Percentiles rank a stretch among this genome's conserved stretches.
Evolutionary conservation across 2,797 vertebrate species (phyloP).

Genomic region (Danio tinwini): DNA sequence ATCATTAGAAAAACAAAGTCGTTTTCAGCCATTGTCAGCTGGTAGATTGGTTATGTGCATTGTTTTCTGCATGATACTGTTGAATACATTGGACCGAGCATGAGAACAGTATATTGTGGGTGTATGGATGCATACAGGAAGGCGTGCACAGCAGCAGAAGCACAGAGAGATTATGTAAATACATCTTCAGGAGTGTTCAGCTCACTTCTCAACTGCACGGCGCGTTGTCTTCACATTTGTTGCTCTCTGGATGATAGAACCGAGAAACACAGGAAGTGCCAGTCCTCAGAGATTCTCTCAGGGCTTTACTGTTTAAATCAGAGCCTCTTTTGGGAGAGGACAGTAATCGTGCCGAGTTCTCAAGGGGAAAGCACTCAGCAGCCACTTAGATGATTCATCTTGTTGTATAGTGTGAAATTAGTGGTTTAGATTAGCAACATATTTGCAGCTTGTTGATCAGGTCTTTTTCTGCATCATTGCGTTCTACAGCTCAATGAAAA

Average conservation of each 20-base stretch:
- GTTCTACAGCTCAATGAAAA: background rate
- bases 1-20: too few species aligned
- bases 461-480: background rate
- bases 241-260: conserved; percentile 1
- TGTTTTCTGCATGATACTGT: background rate
- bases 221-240: background rate
- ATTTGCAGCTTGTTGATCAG: conserved; percentile 14
- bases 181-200: conserved; percentile 35
- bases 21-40: too few species aligned
- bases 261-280: conserved; percentile 19
- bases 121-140: conserved; percentile 38
- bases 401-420: conserved; percentile 15
- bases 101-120: conserved; percentile 22
- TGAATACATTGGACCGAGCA: background rate
- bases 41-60: background rate
- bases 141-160: conserved; percentile 9
- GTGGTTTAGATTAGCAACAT: conserved; percentile 16
- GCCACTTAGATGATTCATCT: conserved; percentile 65
- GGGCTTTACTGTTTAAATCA: conserved; percentile 19
- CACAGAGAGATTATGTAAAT: conserved; percentile 54
- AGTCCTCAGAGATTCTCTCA: background rate
- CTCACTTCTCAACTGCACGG: conserved; percentile 8
- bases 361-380: conserved; percentile 56
- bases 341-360: conserved; percentile 47
- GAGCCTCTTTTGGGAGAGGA: conserved; percentile 25